Percentiles rank a stretch among this genome's conserved stretches.
These are phyloP conservation scores for Clavelina lepadiformis DNA, from an alignment of 23 tunicate species.

Conservation along the genomic window DNA sequence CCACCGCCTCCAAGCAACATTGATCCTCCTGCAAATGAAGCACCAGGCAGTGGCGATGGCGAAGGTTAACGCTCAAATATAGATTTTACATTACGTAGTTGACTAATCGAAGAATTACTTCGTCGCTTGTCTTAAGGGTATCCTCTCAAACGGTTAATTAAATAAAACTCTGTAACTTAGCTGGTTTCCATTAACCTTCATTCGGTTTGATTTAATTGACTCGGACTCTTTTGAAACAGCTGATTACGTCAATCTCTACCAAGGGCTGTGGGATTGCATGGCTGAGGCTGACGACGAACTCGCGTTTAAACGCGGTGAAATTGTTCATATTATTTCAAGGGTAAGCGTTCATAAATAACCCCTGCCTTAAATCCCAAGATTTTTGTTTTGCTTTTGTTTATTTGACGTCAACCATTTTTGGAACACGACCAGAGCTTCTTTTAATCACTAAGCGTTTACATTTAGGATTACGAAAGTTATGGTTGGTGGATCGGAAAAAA, in stretches of 20 bases:
- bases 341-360: constrained; percentile 14
- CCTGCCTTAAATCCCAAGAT: neutral
- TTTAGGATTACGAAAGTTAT: constrained; percentile 68
- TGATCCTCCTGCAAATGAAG: too few species aligned
- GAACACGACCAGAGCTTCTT: neutral
- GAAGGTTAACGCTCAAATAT: too few species aligned
- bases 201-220: too few species aligned
- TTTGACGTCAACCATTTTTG: neutral
- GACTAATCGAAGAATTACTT: too few species aligned
- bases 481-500: constrained; percentile 91
- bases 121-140: too few species aligned
- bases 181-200: too few species aligned
- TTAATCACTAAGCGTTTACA: too few species aligned
- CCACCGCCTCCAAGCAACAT: too few species aligned
- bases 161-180: too few species aligned
- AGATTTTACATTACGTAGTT: too few species aligned
- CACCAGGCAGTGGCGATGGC: too few species aligned
- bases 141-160: too few species aligned
- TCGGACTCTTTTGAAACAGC: constrained; percentile 3
- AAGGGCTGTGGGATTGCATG: constrained; percentile 90
- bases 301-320: constrained; percentile 73
- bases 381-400: neutral
- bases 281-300: constrained; percentile 76
- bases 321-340: constrained; percentile 67
- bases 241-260: constrained; percentile 41